A percentile compares a stretch with the other conserved stretches of the same genome.
phyloP scores from a whole-genome alignment of 2,888 invertebrate genomes.

The Thysanoteuthis rhombus region DNA sequence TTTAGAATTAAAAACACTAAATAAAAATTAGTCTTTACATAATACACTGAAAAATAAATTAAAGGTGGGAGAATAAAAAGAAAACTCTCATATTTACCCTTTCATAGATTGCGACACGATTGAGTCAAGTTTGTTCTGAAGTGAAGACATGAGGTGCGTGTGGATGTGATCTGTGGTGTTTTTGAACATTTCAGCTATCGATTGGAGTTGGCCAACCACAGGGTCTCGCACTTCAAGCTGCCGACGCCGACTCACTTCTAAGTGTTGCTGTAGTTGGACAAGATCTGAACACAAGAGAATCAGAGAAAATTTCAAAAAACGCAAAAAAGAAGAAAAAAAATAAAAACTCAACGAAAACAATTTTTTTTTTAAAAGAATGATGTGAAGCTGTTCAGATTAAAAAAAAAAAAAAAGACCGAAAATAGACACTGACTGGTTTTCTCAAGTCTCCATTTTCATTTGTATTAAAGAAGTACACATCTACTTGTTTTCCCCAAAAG shows the following conservation, averaged over 20 bases:
- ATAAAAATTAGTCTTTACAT: too few relatives aligned
- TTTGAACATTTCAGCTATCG: constrained; percentile 54
- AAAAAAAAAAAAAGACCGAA: too few relatives aligned
- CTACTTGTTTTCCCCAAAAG: too few relatives aligned
- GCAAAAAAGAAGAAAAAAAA: not conserved
- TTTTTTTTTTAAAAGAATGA: too few relatives aligned
- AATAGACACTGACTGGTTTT: too few relatives aligned
- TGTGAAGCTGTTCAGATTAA: too few relatives aligned
- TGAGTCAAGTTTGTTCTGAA: constrained; percentile 50
- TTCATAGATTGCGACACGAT: constrained; percentile 48
- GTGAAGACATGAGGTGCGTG: constrained; percentile 46
- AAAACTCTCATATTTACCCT: constrained; percentile 41
- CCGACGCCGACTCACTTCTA: constrained; percentile 55
- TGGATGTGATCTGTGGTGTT: constrained; percentile 51
- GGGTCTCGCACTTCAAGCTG: constrained; percentile 59
- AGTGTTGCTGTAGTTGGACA: constrained; percentile 56
- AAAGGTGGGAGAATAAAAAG: not conserved
- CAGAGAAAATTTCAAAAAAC: not conserved
- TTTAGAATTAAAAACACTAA: too few relatives aligned
- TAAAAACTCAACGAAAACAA: not conserved
- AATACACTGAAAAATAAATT: too few relatives aligned
- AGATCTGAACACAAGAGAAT: constrained; percentile 52
- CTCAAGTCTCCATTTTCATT: too few relatives aligned
- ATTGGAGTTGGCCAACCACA: constrained; percentile 54
- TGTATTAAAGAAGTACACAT: too few relatives aligned